Base-by-base conservation (phyloP, 2,113 vertebrate species). In the Labeo rohita region DNA sequence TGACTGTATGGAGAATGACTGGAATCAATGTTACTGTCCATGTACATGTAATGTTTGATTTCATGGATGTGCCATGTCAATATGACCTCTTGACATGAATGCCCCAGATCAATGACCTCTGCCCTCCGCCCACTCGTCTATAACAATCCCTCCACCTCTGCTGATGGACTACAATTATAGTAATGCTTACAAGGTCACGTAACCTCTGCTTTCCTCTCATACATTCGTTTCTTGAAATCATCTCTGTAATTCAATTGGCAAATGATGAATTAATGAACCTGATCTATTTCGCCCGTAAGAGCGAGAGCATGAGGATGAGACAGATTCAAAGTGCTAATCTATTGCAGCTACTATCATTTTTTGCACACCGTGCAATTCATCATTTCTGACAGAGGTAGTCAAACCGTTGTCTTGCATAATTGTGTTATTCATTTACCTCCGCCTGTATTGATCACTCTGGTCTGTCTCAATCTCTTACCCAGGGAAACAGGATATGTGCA, bases 221-320 rank as follows among this genome's bases (percentile, higher is more conserved):
- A 78, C 28, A 56, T 36, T 36, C 0, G 23, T 18, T 16, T 70
- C 43, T 61, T 61, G 56, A n/a, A 21, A 61, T 61, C 8, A 0
- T n/a, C 56, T 54, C 7, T 3, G 6, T 70, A 36, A 83, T 70
- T 52, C 8, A 83, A 70, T 36, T 83, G 80, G 23, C 16, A 52
- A 83, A 70, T 70, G 65, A 70, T 68, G 80, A 86, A 92, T 93
- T 76, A 92, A 90, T 87, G 89, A 90, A 88, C 86, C 87, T 84
- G 92, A 87, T 87, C 80, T 63, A 91, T 92, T 92, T 91, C 70
- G 81, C 90, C 89, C 13, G 72, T 87, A 21, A 65, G 28, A 77
- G 11, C 39, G 3, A 23, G 21, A 54, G 43, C 23, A 50, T 45
- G 39, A 45, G 78, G 90, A 90, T 89, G 84, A 87, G 61, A 88